Evolutionary conservation across 2,797 vertebrate species (phyloP).

Genomic region (Galaxias olidus): DNA sequence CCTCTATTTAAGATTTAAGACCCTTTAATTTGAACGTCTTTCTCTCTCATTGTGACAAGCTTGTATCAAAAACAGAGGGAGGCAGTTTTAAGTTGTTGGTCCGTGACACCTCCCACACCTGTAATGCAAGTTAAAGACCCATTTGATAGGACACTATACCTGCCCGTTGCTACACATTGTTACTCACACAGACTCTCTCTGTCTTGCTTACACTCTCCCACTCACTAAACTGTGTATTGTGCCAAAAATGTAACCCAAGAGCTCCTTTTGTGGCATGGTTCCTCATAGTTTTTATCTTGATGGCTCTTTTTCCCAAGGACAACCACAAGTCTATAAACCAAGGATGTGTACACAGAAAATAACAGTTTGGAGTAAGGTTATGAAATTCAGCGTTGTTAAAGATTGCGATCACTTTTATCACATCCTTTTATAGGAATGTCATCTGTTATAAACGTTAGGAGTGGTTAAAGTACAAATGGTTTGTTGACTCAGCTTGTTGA

Average conservation of each 20-base stretch:
- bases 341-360: slow-evolving; percentile 15
- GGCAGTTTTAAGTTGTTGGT: too few species aligned
- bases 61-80: too few species aligned
- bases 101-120: too few species aligned
- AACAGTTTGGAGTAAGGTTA: slow-evolving; percentile 36
- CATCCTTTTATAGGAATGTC: slow-evolving; percentile 36
- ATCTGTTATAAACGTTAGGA: slow-evolving; percentile 50
- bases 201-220: background rate
- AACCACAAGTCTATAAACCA: background rate
- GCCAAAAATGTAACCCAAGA: slow-evolving; percentile 4
- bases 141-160: too few species aligned
- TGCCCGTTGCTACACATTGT: too few species aligned
- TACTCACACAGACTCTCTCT: too few species aligned
- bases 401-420: slow-evolving; percentile 23
- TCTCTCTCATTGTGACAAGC: too few species aligned
- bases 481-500: slow-evolving; percentile 41
- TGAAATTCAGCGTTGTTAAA: slow-evolving; percentile 24
- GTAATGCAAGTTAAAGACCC: too few species aligned
- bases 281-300: slow-evolving; percentile 13
- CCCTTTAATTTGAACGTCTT: too few species aligned
- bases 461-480: slow-evolving; percentile 32
- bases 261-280: slow-evolving; percentile 28
- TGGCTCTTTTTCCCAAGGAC: slow-evolving; percentile 31
- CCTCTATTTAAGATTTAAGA: too few species aligned
- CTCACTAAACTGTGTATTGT: background rate